These are phyloP conservation scores for Sparus aurata DNA, from an alignment of 2,797 vertebrate species.

Conservation along the genomic window DNA sequence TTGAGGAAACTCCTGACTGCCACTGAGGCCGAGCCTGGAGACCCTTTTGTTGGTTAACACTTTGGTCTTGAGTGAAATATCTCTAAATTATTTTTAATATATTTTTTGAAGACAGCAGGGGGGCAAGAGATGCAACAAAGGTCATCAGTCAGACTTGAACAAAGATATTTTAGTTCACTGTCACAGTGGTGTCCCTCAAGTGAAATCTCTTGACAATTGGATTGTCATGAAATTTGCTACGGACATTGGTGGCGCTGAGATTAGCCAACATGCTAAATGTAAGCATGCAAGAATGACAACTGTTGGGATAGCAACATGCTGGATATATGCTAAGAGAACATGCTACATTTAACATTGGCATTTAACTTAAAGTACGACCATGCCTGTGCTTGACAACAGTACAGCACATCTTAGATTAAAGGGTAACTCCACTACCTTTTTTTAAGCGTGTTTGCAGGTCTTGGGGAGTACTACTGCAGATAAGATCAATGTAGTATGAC, in stretches of 20 bases:
- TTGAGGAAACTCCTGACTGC: neutral
- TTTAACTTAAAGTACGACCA: neutral
- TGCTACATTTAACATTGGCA: neutral
- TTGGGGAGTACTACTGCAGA: too few relatives aligned
- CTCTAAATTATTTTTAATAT: neutral
- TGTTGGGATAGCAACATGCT: neutral
- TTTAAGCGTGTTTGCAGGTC: too few relatives aligned
- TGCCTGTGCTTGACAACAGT: neutral
- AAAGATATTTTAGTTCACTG: neutral
- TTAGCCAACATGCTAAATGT: neutral
- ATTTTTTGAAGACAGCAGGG: neutral
- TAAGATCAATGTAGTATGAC: too few relatives aligned
- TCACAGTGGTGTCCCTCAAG: neutral
- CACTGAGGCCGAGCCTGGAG: neutral
- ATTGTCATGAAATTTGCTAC: neutral
- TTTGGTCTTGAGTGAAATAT: neutral
- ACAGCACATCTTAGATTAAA: too few relatives aligned
- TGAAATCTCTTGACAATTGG: too few relatives aligned
- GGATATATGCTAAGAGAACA: neutral
- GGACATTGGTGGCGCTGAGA: neutral
- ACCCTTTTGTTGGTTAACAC: neutral
- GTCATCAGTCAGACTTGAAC: neutral
- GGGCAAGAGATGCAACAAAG: conserved; percentile 1
- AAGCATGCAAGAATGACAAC: too few relatives aligned
- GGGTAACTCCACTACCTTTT: too few relatives aligned